These are phyloP conservation scores for Nemoura dubitans DNA, from an alignment of 2,888 invertebrate genomes.

Conservation along the genomic window DNA sequence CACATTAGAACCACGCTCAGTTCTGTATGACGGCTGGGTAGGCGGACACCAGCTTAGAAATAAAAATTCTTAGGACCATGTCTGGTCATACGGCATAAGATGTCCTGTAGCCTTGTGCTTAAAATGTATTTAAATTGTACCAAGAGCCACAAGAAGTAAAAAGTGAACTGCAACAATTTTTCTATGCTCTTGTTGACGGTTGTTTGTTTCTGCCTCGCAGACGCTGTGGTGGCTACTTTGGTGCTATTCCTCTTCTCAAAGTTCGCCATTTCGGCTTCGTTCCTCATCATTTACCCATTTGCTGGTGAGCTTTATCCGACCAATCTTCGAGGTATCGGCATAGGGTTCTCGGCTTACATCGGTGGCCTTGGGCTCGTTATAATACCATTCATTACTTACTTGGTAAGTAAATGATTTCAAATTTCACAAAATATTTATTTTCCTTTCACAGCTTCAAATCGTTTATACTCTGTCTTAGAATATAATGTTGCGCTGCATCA, in stretches of 20 bases:
- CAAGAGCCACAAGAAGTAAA: too few species aligned
- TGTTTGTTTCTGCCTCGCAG: conserved; percentile 60
- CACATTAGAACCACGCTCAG: too few species aligned
- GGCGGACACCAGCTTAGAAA: too few species aligned
- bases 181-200: not conserved
- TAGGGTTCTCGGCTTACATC: conserved; percentile 90
- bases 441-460: too few species aligned
- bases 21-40: too few species aligned
- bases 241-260: conserved; percentile 83
- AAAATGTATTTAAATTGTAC: too few species aligned
- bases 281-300: conserved; percentile 91
- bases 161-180: too few species aligned
- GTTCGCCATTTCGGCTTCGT: conserved; percentile 89
- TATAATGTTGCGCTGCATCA: too few species aligned
- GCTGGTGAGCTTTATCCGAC: conserved; percentile 93
- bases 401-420: conserved; percentile 68
- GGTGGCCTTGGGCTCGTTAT: conserved; percentile 88
- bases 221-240: conserved; percentile 77
- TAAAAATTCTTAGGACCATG: too few species aligned
- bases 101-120: too few species aligned
- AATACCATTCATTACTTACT: conserved; percentile 90
- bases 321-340: conserved; percentile 86
- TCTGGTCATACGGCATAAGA: too few species aligned
- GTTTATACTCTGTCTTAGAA: too few species aligned
- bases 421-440: not conserved